Evolutionary conservation across 2,797 vertebrate genomes (phyloP).

Genomic region (Macroramphosus scolopax): DNA sequence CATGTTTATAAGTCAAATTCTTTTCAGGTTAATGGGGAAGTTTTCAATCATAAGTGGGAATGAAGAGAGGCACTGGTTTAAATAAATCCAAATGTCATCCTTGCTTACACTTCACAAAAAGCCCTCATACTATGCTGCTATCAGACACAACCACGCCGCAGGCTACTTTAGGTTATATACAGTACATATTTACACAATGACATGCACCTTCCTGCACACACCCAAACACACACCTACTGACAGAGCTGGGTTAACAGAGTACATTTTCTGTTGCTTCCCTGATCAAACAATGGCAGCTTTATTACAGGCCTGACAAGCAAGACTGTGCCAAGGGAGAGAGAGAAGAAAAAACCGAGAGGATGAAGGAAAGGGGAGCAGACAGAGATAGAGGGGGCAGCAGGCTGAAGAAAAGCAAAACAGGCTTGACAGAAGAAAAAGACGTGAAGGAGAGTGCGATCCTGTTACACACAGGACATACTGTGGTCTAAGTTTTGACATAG

Average conservation of each 20-base stretch:
- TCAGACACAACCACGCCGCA: constrained; percentile 39
- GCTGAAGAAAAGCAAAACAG: constrained; percentile 65
- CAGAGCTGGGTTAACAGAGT: constrained; percentile 70
- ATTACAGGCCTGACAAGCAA: constrained; percentile 76
- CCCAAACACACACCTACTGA: constrained; percentile 43
- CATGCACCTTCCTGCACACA: constrained; percentile 43
- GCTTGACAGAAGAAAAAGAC: constrained; percentile 32
- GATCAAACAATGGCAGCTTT: constrained; percentile 80
- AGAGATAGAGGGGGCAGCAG: constrained; percentile 53
- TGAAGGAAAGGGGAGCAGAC: constrained; percentile 49
- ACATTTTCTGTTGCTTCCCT: constrained; percentile 75
- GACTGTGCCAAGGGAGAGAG: constrained; percentile 57
- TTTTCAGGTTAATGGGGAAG: constrained; percentile 47
- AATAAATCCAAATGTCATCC: constrained; percentile 57
- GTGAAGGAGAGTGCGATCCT: constrained; percentile 49
- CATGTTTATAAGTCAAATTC: constrained; percentile 44
- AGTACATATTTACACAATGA: constrained; percentile 47
- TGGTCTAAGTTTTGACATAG: constrained; percentile 5
- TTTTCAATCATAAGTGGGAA: constrained; percentile 49
- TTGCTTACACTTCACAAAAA: constrained; percentile 59
- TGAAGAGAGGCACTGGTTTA: constrained; percentile 60
- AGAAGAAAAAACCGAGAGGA: constrained; percentile 27
- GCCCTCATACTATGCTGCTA: constrained; percentile 45
- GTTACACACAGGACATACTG: constrained; percentile 57
- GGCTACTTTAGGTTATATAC: constrained; percentile 51